Conservation (phyloP, 2,888 invertebrate genomes). For the Acanthosepion pharaonis region DNA sequence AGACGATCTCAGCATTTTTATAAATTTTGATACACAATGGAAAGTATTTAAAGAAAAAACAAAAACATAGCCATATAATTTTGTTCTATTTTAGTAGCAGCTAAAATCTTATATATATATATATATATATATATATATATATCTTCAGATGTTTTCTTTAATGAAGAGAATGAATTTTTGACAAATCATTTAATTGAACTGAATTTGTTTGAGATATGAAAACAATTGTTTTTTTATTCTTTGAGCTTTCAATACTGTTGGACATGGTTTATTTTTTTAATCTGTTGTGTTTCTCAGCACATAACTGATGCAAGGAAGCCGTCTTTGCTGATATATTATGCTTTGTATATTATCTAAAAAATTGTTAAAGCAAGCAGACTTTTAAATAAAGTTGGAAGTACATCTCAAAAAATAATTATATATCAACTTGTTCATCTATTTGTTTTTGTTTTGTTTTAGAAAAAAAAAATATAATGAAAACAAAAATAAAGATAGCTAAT, state of each 20-base stretch:
- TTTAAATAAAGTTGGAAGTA: background rate
- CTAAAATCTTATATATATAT: background rate
- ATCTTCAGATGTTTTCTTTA: background rate
- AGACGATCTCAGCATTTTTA: background rate
- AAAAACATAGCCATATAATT: background rate
- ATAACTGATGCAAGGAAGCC: background rate
- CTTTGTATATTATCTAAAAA: background rate
- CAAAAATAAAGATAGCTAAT: background rate
- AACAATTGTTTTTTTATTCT: background rate
- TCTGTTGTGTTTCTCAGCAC: background rate
- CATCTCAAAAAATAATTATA: background rate
- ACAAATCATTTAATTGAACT: background rate
- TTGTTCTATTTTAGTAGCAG: background rate
- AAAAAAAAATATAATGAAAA: background rate
- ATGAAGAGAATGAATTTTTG: background rate
- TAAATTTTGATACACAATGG: background rate
- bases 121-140: background rate
- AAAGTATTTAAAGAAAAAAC: background rate
- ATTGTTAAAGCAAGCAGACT: background rate
- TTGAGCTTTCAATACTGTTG: slow-evolving; percentile 2
- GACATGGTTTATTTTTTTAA: background rate
- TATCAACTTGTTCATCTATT: background rate
- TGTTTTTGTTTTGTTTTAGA: background rate
- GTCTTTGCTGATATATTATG: background rate
- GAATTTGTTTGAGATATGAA: background rate